Conservation (phyloP, 2,113 vertebrate genomes). For the Corythornis cristatus region DNA sequence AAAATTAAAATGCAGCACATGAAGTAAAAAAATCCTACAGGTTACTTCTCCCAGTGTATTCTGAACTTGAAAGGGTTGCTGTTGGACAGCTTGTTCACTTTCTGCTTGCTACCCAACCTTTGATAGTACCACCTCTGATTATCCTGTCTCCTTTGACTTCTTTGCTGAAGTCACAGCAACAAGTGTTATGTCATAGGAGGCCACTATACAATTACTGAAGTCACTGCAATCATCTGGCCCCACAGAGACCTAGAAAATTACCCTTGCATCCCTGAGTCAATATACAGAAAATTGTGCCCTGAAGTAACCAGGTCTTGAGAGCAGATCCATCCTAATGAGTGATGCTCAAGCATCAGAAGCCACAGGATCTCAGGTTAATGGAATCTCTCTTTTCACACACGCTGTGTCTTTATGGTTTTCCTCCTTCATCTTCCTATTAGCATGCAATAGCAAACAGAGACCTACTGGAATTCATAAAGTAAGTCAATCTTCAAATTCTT, state of each 20-base stretch:
- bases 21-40: background rate
- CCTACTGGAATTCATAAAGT: constrained; percentile 11
- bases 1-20: background rate
- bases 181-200: background rate
- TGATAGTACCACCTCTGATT: background rate
- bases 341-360: constrained; percentile 8
- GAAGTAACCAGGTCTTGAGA: background rate
- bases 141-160: background rate
- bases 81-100: background rate
- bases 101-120: background rate
- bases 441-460: constrained; percentile 33
- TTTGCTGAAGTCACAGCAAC: background rate
- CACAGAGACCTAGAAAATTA: background rate
- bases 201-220: background rate
- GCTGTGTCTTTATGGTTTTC: background rate
- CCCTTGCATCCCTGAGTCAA: background rate
- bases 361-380: constrained; percentile 38
- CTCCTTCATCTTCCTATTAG: constrained; percentile 56
- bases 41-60: background rate
- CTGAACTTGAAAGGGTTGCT: background rate
- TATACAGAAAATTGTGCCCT: background rate
- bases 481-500: constrained; percentile 49
- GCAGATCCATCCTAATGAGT: background rate
- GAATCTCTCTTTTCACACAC: background rate
- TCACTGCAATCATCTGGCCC: background rate